Percentiles rank a stretch among this genome's conserved stretches.
These are phyloP conservation scores for Corbicula japonica DNA, from an alignment of 2,888 invertebrate species.

Conservation along the genomic window DNA sequence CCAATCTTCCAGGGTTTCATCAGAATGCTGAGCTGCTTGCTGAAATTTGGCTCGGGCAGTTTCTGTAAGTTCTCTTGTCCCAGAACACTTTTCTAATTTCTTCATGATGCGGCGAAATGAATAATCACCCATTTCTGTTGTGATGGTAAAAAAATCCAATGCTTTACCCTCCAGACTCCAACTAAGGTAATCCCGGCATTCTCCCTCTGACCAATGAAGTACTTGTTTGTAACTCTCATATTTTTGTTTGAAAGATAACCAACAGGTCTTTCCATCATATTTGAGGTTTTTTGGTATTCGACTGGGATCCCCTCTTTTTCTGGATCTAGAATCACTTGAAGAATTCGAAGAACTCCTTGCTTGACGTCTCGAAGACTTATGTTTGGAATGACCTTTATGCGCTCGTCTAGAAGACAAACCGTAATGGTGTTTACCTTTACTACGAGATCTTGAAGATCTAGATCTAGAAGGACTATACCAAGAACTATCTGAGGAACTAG, in stretches of 20 bases:
- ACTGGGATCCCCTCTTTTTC: too few relatives aligned
- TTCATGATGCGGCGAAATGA: slow-evolving; percentile 14
- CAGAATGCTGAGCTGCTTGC: slow-evolving; percentile 21
- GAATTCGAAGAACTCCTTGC: too few relatives aligned
- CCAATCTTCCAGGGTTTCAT: slow-evolving; percentile 42
- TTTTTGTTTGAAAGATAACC: slow-evolving; percentile 5
- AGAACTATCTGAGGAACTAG: too few relatives aligned
- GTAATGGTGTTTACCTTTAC: too few relatives aligned
- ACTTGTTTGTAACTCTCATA: slow-evolving; percentile 7
- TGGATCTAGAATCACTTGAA: too few relatives aligned
- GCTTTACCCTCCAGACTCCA: slow-evolving; percentile 29
- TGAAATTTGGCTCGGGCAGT: slow-evolving; percentile 33
- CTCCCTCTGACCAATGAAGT: slow-evolving; percentile 6
- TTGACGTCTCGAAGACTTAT: too few relatives aligned
- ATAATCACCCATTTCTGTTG: not conserved
- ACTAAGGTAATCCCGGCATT: slow-evolving; percentile 19
- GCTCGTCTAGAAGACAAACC: too few relatives aligned
- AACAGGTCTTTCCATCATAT: slow-evolving; percentile 17
- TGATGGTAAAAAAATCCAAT: slow-evolving; percentile 25
- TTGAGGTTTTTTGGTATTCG: slow-evolving; percentile 16
- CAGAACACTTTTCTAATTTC: slow-evolving; percentile 27
- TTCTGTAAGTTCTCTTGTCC: slow-evolving; percentile 27
- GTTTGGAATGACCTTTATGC: too few relatives aligned
- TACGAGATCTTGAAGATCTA: too few relatives aligned
- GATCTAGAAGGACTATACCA: too few relatives aligned